Conservation (phyloP, 1,140 invertebrate species). For the Drosophila auraria region DNA sequence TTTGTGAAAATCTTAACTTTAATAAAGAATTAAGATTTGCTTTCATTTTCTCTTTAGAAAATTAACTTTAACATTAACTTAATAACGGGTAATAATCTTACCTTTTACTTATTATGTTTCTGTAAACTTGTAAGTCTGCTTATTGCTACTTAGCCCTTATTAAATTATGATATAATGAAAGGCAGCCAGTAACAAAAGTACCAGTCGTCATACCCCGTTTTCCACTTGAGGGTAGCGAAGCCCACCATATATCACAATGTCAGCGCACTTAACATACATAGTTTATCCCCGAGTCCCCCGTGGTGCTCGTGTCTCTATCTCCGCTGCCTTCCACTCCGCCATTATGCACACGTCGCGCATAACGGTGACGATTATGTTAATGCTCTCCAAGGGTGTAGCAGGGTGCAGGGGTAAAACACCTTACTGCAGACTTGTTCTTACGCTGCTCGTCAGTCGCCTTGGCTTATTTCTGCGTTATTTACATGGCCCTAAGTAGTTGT, state of each 20-base stretch:
- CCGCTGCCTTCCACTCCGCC: slow-evolving; percentile 24
- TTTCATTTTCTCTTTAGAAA: not conserved
- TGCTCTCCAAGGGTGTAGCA: slow-evolving; percentile 39
- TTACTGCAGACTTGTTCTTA: slow-evolving; percentile 32
- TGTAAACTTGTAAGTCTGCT: not conserved
- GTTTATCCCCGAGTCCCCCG: slow-evolving; percentile 52
- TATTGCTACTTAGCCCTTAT: not conserved
- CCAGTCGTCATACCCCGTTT: slow-evolving; percentile 1
- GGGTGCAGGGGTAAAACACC: slow-evolving; percentile 7
- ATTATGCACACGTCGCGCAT: slow-evolving; percentile 82
- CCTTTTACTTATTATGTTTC: not conserved
- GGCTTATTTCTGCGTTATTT: slow-evolving; percentile 79
- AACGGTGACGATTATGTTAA: slow-evolving; percentile 84
- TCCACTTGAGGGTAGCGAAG: slow-evolving; percentile 28
- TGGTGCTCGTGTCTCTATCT: slow-evolving; percentile 40
- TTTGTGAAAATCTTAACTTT: not conserved
- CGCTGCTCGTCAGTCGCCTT: slow-evolving; percentile 70
- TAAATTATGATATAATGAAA: slow-evolving; percentile 13
- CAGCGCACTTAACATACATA: slow-evolving; percentile 73
- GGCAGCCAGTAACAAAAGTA: not conserved
- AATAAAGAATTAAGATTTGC: not conserved
- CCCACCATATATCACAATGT: slow-evolving; percentile 78
- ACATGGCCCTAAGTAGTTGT: slow-evolving; percentile 38
- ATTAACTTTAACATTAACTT: not conserved
- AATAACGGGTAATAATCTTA: too few relatives aligned